phyloP scores from a whole-genome alignment of 2,888 invertebrate genomes.

The Phrixothrix hirtus region DNA sequence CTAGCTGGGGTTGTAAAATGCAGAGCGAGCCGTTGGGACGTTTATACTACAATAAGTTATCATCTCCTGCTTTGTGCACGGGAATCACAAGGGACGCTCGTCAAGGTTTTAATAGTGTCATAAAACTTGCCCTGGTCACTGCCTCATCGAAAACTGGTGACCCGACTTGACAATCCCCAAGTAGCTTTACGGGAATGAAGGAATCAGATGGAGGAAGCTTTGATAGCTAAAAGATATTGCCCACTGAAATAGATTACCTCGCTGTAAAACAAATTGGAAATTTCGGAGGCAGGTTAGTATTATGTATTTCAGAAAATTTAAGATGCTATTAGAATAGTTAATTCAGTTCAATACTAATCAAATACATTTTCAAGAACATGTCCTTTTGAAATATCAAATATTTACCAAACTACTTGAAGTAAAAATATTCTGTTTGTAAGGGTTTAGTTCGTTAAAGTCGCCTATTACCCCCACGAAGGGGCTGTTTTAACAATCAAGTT shows the following conservation, averaged over 20 bases:
- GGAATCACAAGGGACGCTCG: conserved; percentile 47
- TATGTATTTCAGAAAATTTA: too few relatives aligned
- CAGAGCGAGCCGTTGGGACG: conserved; percentile 43
- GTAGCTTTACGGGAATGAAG: conserved; percentile 15
- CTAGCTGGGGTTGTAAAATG: conserved; percentile 40
- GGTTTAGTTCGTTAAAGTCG: too few relatives aligned
- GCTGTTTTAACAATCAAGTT: too few relatives aligned
- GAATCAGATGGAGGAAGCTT: conserved; percentile 8
- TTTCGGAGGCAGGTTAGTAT: too few relatives aligned
- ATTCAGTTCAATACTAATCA: too few relatives aligned
- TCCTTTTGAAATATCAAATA: too few relatives aligned
- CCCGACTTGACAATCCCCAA: conserved; percentile 22
- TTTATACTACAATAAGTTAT: conserved; percentile 51
- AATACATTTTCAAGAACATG: too few relatives aligned
- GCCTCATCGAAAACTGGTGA: conserved; percentile 30
- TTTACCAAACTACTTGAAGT: too few relatives aligned
- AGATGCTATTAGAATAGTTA: too few relatives aligned
- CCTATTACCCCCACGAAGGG: too few relatives aligned
- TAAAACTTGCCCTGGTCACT: conserved; percentile 44
- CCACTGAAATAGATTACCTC: background rate
- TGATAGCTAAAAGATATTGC: conserved; percentile 3
- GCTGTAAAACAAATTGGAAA: background rate
- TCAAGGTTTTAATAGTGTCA: conserved; percentile 49
- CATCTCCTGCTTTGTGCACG: conserved; percentile 48
- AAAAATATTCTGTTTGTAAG: too few relatives aligned